A percentile compares a stretch with the other conserved stretches of the same genome.
phyloP scores from a whole-genome alignment of 2,113 vertebrate genomes.

The Tautogolabrus adspersus region DNA sequence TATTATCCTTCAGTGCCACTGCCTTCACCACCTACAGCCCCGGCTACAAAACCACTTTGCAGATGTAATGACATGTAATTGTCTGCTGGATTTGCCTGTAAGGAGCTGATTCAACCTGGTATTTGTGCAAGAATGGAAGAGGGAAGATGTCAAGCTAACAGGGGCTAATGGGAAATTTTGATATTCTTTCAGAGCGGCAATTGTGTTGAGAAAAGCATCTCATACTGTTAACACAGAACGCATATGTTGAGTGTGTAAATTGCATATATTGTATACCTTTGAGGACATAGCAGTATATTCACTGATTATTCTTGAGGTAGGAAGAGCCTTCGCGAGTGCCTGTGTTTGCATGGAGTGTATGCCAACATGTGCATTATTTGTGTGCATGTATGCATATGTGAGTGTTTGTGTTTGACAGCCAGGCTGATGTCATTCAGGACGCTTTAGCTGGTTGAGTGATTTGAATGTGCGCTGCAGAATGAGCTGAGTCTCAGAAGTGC shows the following conservation, averaged over 20 bases:
- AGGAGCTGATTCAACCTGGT: slow-evolving; percentile 46
- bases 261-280: not conserved
- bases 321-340: slow-evolving; percentile 11
- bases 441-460: slow-evolving; percentile 71
- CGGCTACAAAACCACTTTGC: slow-evolving; percentile 67
- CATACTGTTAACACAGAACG: slow-evolving; percentile 12
- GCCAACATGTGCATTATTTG: not conserved
- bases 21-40: slow-evolving; percentile 29
- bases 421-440: slow-evolving; percentile 68
- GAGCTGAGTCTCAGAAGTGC: slow-evolving; percentile 57
- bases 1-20: slow-evolving; percentile 51
- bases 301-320: slow-evolving; percentile 28
- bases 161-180: slow-evolving; percentile 65
- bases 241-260: slow-evolving; percentile 26
- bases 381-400: not conserved
- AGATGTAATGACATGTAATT: slow-evolving; percentile 71
- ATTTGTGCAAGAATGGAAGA: slow-evolving; percentile 64
- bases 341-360: slow-evolving; percentile 7
- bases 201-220: slow-evolving; percentile 24
- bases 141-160: slow-evolving; percentile 68
- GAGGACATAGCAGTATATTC: not conserved
- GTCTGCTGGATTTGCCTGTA: slow-evolving; percentile 60
- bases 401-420: slow-evolving; percentile 41
- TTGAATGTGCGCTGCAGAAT: slow-evolving; percentile 64
- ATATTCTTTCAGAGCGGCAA: slow-evolving; percentile 47